Evolutionary conservation across 2,888 invertebrate genomes (phyloP).

Genomic region (Latrodectus hesperus): DNA sequence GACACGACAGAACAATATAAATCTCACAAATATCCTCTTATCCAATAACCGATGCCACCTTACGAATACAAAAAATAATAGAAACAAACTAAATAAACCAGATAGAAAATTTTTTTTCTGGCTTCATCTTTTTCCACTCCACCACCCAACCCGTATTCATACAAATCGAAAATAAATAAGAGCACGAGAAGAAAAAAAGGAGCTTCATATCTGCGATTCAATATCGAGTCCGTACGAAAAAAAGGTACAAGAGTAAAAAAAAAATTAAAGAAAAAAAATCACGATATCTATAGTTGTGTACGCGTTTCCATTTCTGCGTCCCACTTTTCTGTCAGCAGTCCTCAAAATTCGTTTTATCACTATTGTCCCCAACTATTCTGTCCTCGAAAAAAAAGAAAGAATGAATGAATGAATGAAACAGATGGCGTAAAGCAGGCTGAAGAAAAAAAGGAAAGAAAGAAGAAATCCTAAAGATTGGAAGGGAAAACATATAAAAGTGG

Average conservation of each 20-base stretch:
- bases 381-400: constrained; percentile 4
- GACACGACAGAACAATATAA: no score
- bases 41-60: no score
- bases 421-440: constrained; percentile 23
- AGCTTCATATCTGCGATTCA: background rate
- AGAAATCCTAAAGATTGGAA: constrained; percentile 4
- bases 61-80: no score
- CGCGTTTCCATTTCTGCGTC: background rate
- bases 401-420: constrained; percentile 47
- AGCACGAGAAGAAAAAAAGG: background rate
- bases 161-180: no score
- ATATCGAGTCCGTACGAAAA: background rate
- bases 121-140: no score
- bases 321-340: constrained; percentile 21
- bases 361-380: constrained; percentile 55
- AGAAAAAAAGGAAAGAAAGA: background rate
- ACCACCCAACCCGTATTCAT: no score
- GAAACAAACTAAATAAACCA: no score
- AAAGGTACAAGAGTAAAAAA: no score
- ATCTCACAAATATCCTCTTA: no score
- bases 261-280: no score
- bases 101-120: no score
- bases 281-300: background rate
- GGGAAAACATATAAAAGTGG: constrained; percentile 1
- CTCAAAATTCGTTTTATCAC: constrained; percentile 66